These are phyloP conservation scores for Lagopus leucura DNA, from an alignment of 2,113 vertebrate species.

Conservation along the genomic window DNA sequence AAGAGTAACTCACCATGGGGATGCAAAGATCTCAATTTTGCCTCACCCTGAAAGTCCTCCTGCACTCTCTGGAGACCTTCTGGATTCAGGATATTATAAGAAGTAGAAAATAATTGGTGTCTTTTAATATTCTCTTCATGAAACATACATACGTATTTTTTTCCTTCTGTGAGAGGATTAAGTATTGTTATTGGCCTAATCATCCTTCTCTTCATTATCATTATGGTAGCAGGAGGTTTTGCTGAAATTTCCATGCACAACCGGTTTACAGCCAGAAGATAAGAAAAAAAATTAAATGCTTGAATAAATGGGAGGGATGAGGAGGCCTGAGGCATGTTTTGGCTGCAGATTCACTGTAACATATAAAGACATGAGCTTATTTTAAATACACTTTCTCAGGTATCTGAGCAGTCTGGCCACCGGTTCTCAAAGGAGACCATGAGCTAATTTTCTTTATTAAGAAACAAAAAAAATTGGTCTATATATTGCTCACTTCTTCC, in stretches of 20 bases:
- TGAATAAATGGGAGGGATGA: not conserved
- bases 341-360: not conserved
- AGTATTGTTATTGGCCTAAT: not conserved
- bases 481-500: not conserved
- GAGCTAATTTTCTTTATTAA: not conserved
- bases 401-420: not conserved
- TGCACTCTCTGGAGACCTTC: too few relatives aligned
- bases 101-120: not conserved
- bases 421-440: not conserved
- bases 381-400: not conserved
- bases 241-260: not conserved
- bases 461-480: not conserved
- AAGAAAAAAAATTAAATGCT: not conserved
- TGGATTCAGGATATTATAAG: not conserved
- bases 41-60: not conserved
- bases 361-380: not conserved
- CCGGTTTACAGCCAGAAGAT: not conserved
- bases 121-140: not conserved
- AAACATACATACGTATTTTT: not conserved
- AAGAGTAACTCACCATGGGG: fast-evolving
- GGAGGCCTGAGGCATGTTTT: not conserved
- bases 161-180: not conserved
- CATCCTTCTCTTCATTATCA: not conserved
- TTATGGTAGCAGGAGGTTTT: not conserved
- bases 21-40: not conserved